Evolutionary conservation across 2,113 vertebrate species (phyloP).

Genomic region (Ranitomeya imitator): DNA sequence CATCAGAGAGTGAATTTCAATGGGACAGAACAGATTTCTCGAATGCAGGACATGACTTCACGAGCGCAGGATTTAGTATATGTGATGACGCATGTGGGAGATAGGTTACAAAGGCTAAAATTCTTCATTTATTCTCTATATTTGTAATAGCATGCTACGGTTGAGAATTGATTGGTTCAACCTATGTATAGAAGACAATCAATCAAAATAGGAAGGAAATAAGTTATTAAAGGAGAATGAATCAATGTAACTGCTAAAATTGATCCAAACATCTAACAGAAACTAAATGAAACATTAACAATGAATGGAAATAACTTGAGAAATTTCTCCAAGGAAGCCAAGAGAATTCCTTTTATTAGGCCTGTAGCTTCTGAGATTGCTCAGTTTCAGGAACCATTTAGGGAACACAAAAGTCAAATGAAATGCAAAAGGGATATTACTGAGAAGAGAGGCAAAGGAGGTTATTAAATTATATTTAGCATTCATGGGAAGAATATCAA

Average conservation of each 20-base stretch:
- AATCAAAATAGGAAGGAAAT: slow-evolving; percentile 1
- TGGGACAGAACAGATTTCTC: neutral
- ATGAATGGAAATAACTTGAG: neutral
- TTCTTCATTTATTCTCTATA: neutral
- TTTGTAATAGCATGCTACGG: too few species aligned
- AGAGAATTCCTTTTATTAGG: neutral
- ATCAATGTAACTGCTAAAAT: neutral
- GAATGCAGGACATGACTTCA: neutral
- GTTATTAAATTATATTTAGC: neutral
- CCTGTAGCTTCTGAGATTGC: neutral
- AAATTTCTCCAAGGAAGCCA: neutral
- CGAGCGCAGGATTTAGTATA: neutral
- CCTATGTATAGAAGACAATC: neutral
- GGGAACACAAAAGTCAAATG: neutral
- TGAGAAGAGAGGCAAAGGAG: neutral
- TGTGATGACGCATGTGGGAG: neutral
- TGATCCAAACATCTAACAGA: neutral
- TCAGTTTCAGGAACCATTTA: neutral
- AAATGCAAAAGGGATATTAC: neutral
- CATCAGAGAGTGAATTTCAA: neutral
- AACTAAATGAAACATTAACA: neutral
- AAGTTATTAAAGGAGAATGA: neutral
- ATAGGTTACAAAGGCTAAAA: neutral
- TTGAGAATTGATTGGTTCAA: neutral
- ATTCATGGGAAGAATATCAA: slow-evolving; percentile 4